phyloP scores from a whole-genome alignment of 2,797 vertebrate genomes.

The Melanotaenia trifasciata region DNA sequence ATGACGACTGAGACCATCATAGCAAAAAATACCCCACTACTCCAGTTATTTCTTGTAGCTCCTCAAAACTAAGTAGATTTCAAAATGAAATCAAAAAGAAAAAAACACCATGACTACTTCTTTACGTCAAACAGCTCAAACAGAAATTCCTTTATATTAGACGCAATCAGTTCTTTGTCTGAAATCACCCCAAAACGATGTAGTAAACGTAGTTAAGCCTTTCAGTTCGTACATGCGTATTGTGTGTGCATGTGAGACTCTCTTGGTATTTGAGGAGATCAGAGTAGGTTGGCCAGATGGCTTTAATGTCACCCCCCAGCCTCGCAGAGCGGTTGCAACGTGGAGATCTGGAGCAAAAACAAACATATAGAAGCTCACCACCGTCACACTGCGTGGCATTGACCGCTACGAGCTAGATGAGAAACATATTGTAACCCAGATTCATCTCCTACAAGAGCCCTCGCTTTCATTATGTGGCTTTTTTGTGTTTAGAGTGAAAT shows the following conservation, averaged over 20 bases:
- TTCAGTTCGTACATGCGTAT: constrained; percentile 6
- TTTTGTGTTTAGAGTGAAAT: constrained; percentile 36
- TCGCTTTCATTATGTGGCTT: constrained; percentile 51
- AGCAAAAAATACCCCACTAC: not conserved
- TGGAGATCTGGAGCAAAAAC: constrained; percentile 69
- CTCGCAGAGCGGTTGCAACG: constrained; percentile 52
- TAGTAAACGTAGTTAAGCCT: constrained; percentile 2
- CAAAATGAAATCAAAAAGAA: not conserved
- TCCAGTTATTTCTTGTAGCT: not conserved
- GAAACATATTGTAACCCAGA: constrained; percentile 79
- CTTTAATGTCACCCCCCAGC: constrained; percentile 75
- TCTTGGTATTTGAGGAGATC: constrained; percentile 42
- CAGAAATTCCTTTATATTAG: constrained; percentile 4
- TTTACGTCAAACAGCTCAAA: constrained; percentile 27
- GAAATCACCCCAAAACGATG: not conserved
- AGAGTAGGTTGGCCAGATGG: constrained; percentile 69
- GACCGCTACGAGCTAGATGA: constrained; percentile 66
- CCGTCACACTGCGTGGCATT: constrained; percentile 50
- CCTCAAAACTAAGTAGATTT: not conserved
- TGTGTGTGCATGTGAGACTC: constrained; percentile 40
- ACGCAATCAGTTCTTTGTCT: constrained; percentile 17
- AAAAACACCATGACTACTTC: constrained; percentile 17
- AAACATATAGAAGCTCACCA: constrained; percentile 56
- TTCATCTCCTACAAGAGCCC: constrained; percentile 59
- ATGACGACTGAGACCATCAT: not conserved